Evolutionary conservation across 2,888 invertebrate genomes (phyloP), one percentile per base, ranked within the genome.

Genomic region (Lasioglossum calceatum): DNA sequence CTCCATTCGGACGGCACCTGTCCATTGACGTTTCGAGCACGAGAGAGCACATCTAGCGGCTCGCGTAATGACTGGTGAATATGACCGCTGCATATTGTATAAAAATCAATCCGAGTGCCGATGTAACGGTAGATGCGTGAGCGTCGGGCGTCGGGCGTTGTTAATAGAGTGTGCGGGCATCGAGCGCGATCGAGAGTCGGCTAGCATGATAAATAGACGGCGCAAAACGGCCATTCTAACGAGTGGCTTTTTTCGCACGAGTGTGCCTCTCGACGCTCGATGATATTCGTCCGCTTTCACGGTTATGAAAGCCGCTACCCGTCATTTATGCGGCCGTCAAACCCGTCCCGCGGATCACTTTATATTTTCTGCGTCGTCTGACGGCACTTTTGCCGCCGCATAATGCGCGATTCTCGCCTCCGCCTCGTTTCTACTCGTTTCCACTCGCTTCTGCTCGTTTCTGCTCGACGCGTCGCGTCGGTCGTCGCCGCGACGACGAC

Each of bases 241-340:
- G 76, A 84, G 76, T 76, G 82, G 71, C 61, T 82, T 84, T 89
- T 89, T 87, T 80, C 75, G 73, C 54, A n/a, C 78, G 76, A 81
- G 77, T 70, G 75, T 82, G 78, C 58, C 58, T 73, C 67, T 54
- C 80, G 70, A 82, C 83, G 79, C 72, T 85, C 85, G 80, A 87
- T 84, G 78, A 82, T 70, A 76, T 87, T 90, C 89, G 80, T 82
- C 82, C 82, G 84, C 82, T 82, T 84, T 81, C 79, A 82, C 44
- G 82, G 81, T 81, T 88, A 88, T 90, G 81, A 89, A 84, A 88
- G 90, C 72, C 79, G 88, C 82, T 81, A 80, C 47, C 61, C 77
- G 44, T 58, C 84, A 74, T 83, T 83, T 86, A 89, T 73, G 76
- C 86, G 67, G 23, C 84, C 81, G 86, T 76, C 73, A 77, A 74